Base-by-base conservation (phyloP, 1,140 invertebrate species). In the Papilio helenus region DNA sequence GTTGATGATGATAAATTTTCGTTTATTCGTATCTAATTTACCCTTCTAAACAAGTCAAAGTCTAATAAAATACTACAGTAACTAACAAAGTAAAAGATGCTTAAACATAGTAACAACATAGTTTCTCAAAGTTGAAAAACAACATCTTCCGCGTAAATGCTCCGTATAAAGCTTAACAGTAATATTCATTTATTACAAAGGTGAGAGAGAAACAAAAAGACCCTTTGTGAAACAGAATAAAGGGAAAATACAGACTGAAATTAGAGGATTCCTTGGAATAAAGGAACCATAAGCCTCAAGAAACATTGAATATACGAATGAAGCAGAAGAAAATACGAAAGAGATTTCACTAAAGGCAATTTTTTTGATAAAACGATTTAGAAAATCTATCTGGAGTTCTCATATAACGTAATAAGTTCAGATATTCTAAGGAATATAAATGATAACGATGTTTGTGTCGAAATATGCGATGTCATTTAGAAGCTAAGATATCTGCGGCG, bases 401-500 rank as follows among this genome's bases (percentile, higher is more conserved):
- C 68, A 29, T 46, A 49, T 44, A 44, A n/a, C 49, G 46, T 39
- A 74, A 23, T 58, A 18, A 58, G 26, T 34, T 76, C 16, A 39
- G 34, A 76, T 76, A 76, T 58, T 76, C 73, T 51, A 34, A 76
- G 29, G 44, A 46, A 51, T 49, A 26, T 73, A 73, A 23, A 61
- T 77, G 51, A 58, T 61, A 77, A 61, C 76, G 55, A 77, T 77
- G 51, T 77, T 77, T 77, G 76, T 58, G 76, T 9, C 20, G 20
- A 65, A 61, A 39, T 77, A 61, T 20, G 76, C 51, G 46, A n/a
- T 58, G 76, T 65, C 34, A 81, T 80, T 80, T 81, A 78, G 76
- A 80, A 84, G 65, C 79, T 29, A 68, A 29, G 51, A 73, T 79
- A 76, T 44, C 26, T 61, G 72, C 68, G 34, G 42, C 76, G 79